Conservation (phyloP, 1,140 invertebrate species). For the Anastatus disparis region DNA sequence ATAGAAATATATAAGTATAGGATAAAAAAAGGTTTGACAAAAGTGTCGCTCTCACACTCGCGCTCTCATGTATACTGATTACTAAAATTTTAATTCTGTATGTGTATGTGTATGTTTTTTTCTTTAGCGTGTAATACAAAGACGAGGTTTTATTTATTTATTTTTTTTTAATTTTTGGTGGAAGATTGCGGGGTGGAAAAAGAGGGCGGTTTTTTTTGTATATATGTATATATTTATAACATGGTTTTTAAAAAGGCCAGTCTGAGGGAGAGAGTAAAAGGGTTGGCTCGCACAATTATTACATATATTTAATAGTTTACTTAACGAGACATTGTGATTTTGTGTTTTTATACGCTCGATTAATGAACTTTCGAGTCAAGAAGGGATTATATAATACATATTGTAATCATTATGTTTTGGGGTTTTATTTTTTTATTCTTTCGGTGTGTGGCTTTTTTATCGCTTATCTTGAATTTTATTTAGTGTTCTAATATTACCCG, state of each 20-base stretch:
- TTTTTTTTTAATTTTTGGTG: slow-evolving; percentile 10
- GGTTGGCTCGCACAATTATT: background rate
- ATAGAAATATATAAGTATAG: background rate
- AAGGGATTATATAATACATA: background rate
- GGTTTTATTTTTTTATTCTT: no score
- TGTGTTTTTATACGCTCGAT: no score
- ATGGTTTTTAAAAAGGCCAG: slow-evolving; percentile 29
- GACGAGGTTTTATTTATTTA: background rate
- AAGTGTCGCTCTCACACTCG: slow-evolving; percentile 3
- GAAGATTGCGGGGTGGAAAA: slow-evolving; percentile 25
- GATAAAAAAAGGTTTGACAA: slow-evolving; percentile 7
- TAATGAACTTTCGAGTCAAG: slow-evolving; percentile 17
- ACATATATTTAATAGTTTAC: no score
- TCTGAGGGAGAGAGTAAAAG: slow-evolving; percentile 21
- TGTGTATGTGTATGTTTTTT: background rate
- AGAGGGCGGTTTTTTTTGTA: background rate
- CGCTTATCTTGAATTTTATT: background rate
- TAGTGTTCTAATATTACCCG: background rate
- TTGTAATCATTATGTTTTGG: no score
- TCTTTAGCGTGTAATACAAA: slow-evolving; percentile 4
- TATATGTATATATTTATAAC: background rate
- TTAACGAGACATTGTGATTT: background rate
- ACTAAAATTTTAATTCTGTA: background rate
- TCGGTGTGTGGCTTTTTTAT: background rate
- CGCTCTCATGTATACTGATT: background rate